Base-by-base conservation (phyloP, 2,888 invertebrate genomes). In the Synanthedon myopaeformis region DNA sequence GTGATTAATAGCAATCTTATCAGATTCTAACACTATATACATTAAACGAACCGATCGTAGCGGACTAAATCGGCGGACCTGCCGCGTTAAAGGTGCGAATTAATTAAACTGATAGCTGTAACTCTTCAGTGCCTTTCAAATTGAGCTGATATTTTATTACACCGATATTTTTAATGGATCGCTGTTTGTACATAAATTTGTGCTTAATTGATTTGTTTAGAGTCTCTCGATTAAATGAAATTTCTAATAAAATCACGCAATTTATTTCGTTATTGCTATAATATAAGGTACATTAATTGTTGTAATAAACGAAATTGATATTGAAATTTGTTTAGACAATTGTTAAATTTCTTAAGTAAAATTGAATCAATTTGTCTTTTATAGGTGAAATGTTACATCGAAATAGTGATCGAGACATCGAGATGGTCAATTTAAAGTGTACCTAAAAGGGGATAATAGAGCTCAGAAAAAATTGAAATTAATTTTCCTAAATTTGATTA, bases 1-100 rank as follows among this genome's bases (percentile, higher is more conserved):
- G 66, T 76, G 77, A 81, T 79, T 79, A 77, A 82, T 79, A 76
- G 73, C 70, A 72, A 79, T 76, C 76, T 81, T 78, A 77, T 82
- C 79, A 74, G 76, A 76, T 79, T 74, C 71, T 66, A 72, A 66
- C 70, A 70, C 72, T 74, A 71, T 35, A 35, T 70, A 74, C 70
- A 76, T 74, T 76, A 70, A 70, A 69, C 72, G 68, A 63, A 60
- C 64, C 67, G 68, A 73, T 76, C 72, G 65, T 61, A 65, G 62
- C 65, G 61, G 58, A 70, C 71, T 74, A 73, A 72, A 79, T 75
- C 72, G 74, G 56, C 63, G 62, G 63, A 64, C 71, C 71, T 66
- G 61, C 59, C 64, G 62, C 62, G 66, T 63, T 68, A 74, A 76
- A 76, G 76, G 76, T 80, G 76, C 66, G 72, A 80, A 82, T 81